A percentile compares a stretch with the other conserved stretches of the same genome.
Conservation (phyloP, 2,113 vertebrate species). For the Buteo buteo region DNA sequence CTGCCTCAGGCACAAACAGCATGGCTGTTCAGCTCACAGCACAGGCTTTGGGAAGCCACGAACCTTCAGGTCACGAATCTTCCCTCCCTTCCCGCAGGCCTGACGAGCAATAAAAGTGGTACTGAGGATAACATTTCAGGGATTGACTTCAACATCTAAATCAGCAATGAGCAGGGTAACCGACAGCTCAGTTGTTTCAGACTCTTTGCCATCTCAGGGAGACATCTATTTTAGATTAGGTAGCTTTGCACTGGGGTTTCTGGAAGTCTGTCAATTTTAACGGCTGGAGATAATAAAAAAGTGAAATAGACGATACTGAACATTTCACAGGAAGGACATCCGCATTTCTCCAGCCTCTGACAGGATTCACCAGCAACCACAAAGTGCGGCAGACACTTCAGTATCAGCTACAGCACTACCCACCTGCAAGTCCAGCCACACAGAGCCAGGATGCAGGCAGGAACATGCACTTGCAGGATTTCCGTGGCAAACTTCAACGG, state of each 20-base stretch:
- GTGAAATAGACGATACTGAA: neutral
- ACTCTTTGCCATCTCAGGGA: neutral
- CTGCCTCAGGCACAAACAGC: neutral
- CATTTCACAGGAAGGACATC: neutral
- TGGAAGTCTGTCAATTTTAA: neutral
- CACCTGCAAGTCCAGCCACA: conserved; percentile 92
- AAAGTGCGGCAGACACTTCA: fast-evolving
- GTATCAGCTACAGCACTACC: neutral
- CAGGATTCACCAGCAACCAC: neutral
- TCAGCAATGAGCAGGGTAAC: neutral
- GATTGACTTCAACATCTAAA: neutral
- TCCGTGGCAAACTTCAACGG: conserved; percentile 63
- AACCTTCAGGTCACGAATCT: neutral
- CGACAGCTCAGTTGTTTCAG: neutral
- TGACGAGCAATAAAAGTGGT: neutral
- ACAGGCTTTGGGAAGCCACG: neutral
- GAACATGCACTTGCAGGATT: conserved; percentile 79
- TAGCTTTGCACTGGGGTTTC: neutral
- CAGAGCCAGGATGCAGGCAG: conserved; percentile 87
- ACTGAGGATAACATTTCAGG: neutral
- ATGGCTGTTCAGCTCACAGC: neutral
- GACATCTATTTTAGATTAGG: neutral
- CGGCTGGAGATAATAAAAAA: neutral
- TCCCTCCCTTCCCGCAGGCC: neutral
- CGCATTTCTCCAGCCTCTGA: neutral